Evolutionary conservation across 2,888 invertebrate species (phyloP).

Genomic region (Serrognathus titanus): DNA sequence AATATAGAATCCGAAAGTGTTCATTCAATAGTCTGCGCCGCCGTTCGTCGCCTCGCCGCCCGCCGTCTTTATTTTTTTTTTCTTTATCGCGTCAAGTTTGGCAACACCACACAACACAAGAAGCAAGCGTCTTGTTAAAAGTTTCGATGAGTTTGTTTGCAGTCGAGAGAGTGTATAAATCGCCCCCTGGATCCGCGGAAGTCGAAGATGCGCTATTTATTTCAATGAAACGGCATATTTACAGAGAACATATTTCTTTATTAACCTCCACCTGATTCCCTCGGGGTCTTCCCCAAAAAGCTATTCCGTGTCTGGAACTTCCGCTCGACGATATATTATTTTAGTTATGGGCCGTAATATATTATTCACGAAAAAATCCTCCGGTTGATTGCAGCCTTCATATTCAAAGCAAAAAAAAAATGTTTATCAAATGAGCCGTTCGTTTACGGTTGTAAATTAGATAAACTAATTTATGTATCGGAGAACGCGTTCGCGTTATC

Average conservation of each 20-base stretch:
- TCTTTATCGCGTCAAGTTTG: conserved; percentile 12
- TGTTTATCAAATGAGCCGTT: not conserved
- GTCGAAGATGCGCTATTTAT: conserved; percentile 20
- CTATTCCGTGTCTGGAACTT: conserved; percentile 22
- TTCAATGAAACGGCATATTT: conserved; percentile 23
- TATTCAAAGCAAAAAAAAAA: not conserved
- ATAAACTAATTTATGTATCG: conserved; percentile 2
- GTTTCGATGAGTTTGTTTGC: conserved; percentile 28
- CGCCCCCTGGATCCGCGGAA: conserved; percentile 4
- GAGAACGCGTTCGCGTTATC: not conserved
- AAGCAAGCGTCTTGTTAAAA: conserved; percentile 23
- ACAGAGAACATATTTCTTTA: conserved; percentile 24
- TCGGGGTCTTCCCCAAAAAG: conserved; percentile 22
- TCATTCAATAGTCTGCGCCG: conserved; percentile 9
- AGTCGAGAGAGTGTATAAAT: conserved; percentile 12
- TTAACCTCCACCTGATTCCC: conserved; percentile 20
- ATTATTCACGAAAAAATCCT: no score
- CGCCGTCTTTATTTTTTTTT: not conserved
- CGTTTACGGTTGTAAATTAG: not conserved
- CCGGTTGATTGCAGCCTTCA: no score
- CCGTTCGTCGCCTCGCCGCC: no score
- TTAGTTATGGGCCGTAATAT: not conserved
- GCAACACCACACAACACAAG: conserved; percentile 18
- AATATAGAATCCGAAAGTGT: conserved; percentile 6
- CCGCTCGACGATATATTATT: conserved; percentile 4